Conservation (phyloP, 2,888 invertebrate genomes). For the Drosophila monieri region DNA sequence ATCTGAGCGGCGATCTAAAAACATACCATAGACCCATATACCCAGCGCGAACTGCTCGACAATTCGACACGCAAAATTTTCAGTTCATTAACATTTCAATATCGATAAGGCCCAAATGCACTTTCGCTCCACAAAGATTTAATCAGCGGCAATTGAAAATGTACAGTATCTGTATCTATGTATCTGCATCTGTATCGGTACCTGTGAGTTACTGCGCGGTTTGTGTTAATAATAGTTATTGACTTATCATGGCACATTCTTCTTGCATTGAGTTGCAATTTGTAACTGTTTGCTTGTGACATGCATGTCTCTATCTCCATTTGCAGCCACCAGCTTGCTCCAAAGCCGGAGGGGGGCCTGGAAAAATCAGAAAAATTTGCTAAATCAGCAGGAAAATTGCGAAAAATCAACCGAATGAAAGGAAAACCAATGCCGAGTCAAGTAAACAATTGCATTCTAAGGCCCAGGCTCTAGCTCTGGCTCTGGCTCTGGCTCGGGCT, state of each 20-base stretch:
- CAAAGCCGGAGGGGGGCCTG: not conserved
- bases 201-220: constrained; percentile 13
- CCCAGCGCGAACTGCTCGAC: constrained; percentile 40
- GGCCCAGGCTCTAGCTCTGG: not conserved
- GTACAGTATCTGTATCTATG: constrained; percentile 13
- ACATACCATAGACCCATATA: constrained; percentile 4
- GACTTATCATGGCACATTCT: constrained; percentile 72
- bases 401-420: constrained; percentile 57
- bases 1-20: constrained; percentile 35
- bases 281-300: constrained; percentile 56
- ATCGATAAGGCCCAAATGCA: constrained; percentile 56
- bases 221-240: constrained; percentile 67
- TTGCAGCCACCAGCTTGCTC: constrained; percentile 9
- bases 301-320: constrained; percentile 50
- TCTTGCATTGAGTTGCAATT: constrained; percentile 54
- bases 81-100: constrained; percentile 80
- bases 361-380: constrained; percentile 48
- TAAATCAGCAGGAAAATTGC: constrained; percentile 61
- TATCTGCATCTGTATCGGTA: constrained; percentile 9
- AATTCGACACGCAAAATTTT: constrained; percentile 76
- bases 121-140: constrained; percentile 37
- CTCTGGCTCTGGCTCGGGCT: not conserved
- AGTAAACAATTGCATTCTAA: constrained; percentile 39
- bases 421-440: constrained; percentile 25
- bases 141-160: constrained; percentile 50